These are phyloP conservation scores for Tipula vernalis DNA, from an alignment of 2,888 invertebrate genomes.

Conservation along the genomic window DNA sequence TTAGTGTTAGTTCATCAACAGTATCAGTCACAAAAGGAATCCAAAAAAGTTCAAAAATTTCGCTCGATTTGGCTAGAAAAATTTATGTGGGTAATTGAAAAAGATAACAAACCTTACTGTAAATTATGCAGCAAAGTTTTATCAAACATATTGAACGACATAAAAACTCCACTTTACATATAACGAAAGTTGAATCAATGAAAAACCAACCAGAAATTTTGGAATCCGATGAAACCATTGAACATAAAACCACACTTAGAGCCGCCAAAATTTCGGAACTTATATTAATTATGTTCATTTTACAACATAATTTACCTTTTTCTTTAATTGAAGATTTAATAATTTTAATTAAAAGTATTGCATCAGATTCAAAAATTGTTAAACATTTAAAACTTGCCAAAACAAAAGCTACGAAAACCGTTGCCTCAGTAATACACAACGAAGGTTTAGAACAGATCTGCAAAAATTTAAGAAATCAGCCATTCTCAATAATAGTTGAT, in stretches of 20 bases:
- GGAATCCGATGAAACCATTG: not conserved
- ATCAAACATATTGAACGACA: not conserved
- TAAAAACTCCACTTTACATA: not conserved
- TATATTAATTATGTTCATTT: not conserved
- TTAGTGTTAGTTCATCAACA: too few species aligned
- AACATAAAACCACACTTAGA: not conserved
- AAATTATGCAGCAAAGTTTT: not conserved
- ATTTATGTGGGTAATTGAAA: not conserved
- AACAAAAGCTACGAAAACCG: not conserved
- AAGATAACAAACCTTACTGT: not conserved
- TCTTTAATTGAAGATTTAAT: not conserved
- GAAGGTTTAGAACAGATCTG: slow-evolving; percentile 14
- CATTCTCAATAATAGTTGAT: too few species aligned
- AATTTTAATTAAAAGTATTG: not conserved
- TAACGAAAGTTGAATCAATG: not conserved
- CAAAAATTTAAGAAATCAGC: slow-evolving; percentile 20
- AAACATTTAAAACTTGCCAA: not conserved
- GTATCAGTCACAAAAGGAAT: not conserved
- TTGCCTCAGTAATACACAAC: not conserved
- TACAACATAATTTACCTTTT: not conserved
- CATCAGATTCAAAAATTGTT: not conserved
- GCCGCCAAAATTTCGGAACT: not conserved
- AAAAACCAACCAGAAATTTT: not conserved
- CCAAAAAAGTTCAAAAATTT: not conserved
- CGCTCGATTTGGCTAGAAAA: not conserved